Conservation (phyloP, 2,888 invertebrate genomes). For the Dicranocentrus wangi region DNA sequence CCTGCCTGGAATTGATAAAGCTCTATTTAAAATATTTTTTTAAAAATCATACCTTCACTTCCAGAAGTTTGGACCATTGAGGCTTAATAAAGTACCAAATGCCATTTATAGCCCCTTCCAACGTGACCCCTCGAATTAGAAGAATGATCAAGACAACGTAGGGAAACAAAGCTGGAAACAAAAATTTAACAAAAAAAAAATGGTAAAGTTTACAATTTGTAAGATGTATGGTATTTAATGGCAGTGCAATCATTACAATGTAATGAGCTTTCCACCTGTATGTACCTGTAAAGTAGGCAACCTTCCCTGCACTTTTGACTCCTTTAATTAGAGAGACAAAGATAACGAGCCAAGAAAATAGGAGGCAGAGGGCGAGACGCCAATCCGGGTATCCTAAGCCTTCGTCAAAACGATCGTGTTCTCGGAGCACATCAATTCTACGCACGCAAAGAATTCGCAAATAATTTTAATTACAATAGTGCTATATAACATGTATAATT, state of each 20-base stretch:
- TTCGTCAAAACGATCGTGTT: constrained; percentile 76
- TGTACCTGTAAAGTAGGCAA: constrained; percentile 12
- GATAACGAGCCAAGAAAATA: constrained; percentile 81
- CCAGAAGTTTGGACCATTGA: constrained; percentile 83
- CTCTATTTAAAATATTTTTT: no score
- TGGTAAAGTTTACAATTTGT: no score
- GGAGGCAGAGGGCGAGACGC: constrained; percentile 77
- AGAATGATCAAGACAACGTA: constrained; percentile 77
- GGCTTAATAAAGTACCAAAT: constrained; percentile 87
- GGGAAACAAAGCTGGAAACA: constrained; percentile 83
- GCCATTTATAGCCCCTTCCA: constrained; percentile 83
- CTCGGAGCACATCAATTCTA: constrained; percentile 78
- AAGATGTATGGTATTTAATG: no score
- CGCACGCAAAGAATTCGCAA: neutral
- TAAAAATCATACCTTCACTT: constrained; percentile 78
- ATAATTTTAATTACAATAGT: neutral
- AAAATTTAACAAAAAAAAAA: neutral
- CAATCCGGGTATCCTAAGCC: constrained; percentile 78
- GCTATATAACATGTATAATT: neutral
- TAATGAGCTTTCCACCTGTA: no score
- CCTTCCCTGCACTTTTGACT: constrained; percentile 82
- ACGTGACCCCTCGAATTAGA: constrained; percentile 78
- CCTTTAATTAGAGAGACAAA: constrained; percentile 83
- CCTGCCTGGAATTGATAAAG: no score
- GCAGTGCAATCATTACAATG: no score